Base-by-base conservation (phyloP, 2,113 vertebrate species). In the Campylomormyrus numenius region DNA sequence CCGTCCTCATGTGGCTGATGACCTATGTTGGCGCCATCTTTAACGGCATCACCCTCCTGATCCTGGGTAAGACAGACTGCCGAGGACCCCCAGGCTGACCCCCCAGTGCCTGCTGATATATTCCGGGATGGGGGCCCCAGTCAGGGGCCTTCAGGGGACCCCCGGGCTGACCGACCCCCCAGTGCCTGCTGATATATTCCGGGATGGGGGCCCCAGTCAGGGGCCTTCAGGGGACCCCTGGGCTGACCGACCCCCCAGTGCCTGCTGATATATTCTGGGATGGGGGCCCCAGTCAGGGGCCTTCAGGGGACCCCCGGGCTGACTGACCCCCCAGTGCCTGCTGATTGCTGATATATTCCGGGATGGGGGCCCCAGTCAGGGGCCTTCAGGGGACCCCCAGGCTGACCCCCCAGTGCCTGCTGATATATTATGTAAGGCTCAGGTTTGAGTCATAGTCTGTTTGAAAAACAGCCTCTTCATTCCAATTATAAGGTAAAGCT, bases 1-100 rank as follows among this genome's bases (percentile, higher is more conserved):
- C 95, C 13, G 95, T 96, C 62, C 92, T 95, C 89, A 96, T 96
- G 96, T 96, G 95, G 95, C 93, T 96, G 91, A 94, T 96, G 95
- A 96, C 96, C 5, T 96, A 96, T 0, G 95, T 96, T 1, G 95
- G 96, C 56, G 95, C 95, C 2, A 94, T 96, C 85, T 96, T 96
- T 91, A 96, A 96, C 50, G 96, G 96, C 46, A 95, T 96, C 92
- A 96, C 96, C 45, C 94, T 96, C 86, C 94, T 96, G 89, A 96
- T 96, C 89, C 93, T 96, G 11, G 95, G 96, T 96, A 95, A 95
- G 94, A 11, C 17, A 17, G 19, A 49, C 56, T 0, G 17, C 53
- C 21, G 10, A 49, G 48, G 46, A 27, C 62, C 62, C 62, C 62
- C 0, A 9, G 50, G 50, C 50, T 66, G 24, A 66, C 58, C 58